These are phyloP conservation scores for Drosophila oshimai DNA, from an alignment of 1,140 invertebrate species.

Conservation along the genomic window DNA sequence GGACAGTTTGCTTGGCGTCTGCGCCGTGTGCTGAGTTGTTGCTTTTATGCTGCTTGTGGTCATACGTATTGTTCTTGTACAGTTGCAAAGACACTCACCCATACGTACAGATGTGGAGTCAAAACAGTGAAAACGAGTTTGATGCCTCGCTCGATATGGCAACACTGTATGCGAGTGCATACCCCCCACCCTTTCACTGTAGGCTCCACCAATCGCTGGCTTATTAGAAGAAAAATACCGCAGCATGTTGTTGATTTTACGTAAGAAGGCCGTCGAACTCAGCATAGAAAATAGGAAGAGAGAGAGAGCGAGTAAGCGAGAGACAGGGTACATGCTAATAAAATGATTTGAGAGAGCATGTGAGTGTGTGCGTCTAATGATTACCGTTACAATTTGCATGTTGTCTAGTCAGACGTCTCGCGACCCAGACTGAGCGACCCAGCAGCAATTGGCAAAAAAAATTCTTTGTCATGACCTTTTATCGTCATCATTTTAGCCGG, in stretches of 20 bases:
- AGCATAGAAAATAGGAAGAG: constrained; percentile 30
- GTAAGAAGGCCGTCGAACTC: constrained; percentile 80
- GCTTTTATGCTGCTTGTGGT: constrained; percentile 47
- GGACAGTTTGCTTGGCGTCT: constrained; percentile 61
- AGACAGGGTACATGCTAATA: constrained; percentile 54
- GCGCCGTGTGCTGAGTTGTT: constrained; percentile 54
- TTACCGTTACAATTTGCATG: constrained; percentile 78
- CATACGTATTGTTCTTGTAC: constrained; percentile 71
- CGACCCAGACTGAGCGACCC: constrained; percentile 74
- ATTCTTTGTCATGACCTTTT: constrained; percentile 66
- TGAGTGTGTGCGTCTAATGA: constrained; percentile 59
- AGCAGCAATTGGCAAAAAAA: constrained; percentile 66
- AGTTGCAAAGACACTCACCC: constrained; percentile 70
- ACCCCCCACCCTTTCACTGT: constrained; percentile 5
- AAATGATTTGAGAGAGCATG: constrained; percentile 30
- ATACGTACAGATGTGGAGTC: constrained; percentile 17
- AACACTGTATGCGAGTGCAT: constrained; percentile 36
- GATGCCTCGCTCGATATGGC: constrained; percentile 55
- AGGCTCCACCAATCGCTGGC: constrained; percentile 36
- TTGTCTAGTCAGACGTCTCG: constrained; percentile 75
- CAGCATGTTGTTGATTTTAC: constrained; percentile 68
- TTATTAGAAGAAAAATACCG: constrained; percentile 77
- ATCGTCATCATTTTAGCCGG: constrained; percentile 22
- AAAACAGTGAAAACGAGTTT: constrained; percentile 68
- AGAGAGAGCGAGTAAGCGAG: constrained; percentile 17